These are phyloP conservation scores for Dryoscopus gambensis DNA, from an alignment of 2,113 vertebrate genomes.

Conservation along the genomic window DNA sequence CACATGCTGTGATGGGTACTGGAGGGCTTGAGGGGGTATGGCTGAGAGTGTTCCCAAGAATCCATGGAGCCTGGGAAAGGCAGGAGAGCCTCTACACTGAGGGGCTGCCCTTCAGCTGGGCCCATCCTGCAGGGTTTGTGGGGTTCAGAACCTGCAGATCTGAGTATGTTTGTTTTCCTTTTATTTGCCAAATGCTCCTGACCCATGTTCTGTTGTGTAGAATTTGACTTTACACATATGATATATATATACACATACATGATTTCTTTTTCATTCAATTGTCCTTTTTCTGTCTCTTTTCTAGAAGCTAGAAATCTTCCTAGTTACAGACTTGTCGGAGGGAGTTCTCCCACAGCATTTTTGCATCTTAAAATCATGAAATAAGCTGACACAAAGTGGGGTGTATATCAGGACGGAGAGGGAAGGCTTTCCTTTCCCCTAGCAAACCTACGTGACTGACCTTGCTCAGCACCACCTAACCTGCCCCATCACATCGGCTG, in stretches of 20 bases:
- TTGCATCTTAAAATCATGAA: background rate
- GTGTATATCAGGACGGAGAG: background rate
- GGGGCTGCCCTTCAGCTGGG: background rate
- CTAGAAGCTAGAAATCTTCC: background rate
- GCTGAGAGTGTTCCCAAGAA: background rate
- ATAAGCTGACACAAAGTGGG: background rate
- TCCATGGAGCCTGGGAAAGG: background rate
- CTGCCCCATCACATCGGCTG: accelerated
- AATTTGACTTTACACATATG: background rate
- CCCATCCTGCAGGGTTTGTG: background rate
- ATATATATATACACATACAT: no score
- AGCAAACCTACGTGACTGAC: background rate
- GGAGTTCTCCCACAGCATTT: background rate
- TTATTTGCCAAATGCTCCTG: background rate
- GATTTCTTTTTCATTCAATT: background rate
- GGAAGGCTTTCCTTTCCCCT: background rate
- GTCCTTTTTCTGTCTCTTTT: background rate
- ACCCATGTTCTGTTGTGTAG: background rate
- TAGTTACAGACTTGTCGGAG: background rate
- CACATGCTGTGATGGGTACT: background rate
- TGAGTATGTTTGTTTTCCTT: background rate
- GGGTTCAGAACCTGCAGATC: background rate
- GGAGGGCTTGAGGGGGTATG: accelerated
- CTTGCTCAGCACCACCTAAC: background rate
- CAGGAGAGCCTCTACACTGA: background rate